A percentile compares a stretch with the other conserved stretches of the same genome.
Conservation (phyloP, 2,888 invertebrate species). For the Apomyelois bistriatella region DNA sequence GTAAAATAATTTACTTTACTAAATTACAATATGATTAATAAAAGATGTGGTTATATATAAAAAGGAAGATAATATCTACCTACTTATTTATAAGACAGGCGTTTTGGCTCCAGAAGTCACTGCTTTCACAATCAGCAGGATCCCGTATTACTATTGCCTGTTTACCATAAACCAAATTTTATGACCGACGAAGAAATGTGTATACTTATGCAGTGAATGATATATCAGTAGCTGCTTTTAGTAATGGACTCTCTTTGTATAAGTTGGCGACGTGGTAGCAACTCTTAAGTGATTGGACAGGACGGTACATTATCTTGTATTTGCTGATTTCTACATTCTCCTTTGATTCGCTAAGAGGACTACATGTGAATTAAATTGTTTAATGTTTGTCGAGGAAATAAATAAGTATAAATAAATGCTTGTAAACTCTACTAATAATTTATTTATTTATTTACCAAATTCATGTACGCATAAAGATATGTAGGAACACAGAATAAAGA, state of each 20-base stretch:
- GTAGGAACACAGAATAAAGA: too few species aligned
- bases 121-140: slow-evolving; percentile 31
- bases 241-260: slow-evolving; percentile 38
- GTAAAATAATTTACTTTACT: not conserved
- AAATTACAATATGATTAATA: slow-evolving; percentile 5
- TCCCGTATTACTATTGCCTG: slow-evolving; percentile 33
- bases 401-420: too few species aligned
- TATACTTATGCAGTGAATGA: slow-evolving; percentile 31
- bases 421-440: too few species aligned
- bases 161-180: slow-evolving; percentile 41
- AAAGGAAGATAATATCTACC: not conserved
- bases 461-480: too few species aligned
- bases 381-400: not conserved
- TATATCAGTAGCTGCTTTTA: slow-evolving; percentile 24
- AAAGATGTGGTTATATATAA: slow-evolving; percentile 8
- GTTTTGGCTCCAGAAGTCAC: slow-evolving; percentile 22
- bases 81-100: not conserved
- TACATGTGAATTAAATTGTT: slow-evolving; percentile 40
- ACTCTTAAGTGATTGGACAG: slow-evolving; percentile 65
- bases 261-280: slow-evolving; percentile 49
- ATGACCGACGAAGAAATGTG: slow-evolving; percentile 30
- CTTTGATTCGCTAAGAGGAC: slow-evolving; percentile 29
- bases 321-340: slow-evolving; percentile 53
- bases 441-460: too few species aligned
- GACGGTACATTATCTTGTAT: slow-evolving; percentile 54